Evolutionary conservation across 2,113 vertebrate genomes (phyloP).

Genomic region (Neolamprologus modestus): DNA sequence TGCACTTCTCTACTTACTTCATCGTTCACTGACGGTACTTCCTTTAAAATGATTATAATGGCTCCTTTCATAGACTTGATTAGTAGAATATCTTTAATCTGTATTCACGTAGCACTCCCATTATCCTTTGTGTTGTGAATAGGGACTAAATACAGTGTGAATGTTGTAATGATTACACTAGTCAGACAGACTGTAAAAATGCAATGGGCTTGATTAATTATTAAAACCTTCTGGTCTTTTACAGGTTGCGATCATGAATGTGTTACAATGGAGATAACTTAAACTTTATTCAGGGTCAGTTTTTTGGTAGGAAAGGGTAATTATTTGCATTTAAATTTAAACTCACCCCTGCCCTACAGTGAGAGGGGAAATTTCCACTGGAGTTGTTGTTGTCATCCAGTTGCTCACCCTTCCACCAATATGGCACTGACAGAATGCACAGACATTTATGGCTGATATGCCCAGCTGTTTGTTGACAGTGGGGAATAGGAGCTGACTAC

Average conservation of each 20-base stretch:
- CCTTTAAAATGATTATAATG: background rate
- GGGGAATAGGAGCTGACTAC: slow-evolving; percentile 20
- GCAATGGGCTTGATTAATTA: background rate
- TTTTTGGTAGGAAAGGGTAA: background rate
- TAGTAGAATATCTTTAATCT: background rate
- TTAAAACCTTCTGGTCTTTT: background rate
- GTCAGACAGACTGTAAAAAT: background rate
- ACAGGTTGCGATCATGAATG: background rate
- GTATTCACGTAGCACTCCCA: background rate
- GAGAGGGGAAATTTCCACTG: slow-evolving; percentile 50
- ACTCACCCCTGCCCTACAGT: background rate
- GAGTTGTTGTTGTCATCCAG: slow-evolving; percentile 14
- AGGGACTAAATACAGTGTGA: background rate
- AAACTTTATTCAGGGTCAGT: background rate
- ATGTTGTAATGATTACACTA: background rate
- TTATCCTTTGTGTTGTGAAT: background rate
- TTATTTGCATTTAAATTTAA: background rate
- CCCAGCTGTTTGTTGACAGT: slow-evolving; percentile 27
- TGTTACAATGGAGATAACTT: background rate
- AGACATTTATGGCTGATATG: background rate
- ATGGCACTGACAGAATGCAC: background rate
- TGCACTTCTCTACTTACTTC: background rate
- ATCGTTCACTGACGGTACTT: background rate
- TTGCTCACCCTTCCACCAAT: background rate
- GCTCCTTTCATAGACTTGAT: slow-evolving; percentile 10